phyloP scores from a whole-genome alignment of 2,113 vertebrate species.

The mouse (Mus musculus) region DNA sequence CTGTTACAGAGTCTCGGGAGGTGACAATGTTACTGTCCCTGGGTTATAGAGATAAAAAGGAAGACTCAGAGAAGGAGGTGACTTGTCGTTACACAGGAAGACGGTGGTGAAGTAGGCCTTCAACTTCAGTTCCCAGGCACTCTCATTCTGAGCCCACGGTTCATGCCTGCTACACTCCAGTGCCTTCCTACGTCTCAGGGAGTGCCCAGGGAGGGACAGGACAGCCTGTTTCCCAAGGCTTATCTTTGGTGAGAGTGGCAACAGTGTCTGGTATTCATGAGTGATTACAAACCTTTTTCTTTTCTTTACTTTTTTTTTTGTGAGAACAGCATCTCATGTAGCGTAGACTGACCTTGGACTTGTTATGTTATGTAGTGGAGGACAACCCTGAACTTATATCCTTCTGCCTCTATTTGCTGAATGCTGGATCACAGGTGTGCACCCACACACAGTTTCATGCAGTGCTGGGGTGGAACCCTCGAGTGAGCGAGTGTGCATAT shows the following conservation, averaged over 20 bases:
- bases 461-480: no score
- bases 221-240: neutral
- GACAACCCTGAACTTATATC: neutral
- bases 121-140: neutral
- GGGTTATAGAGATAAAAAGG: neutral
- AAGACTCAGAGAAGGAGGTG: constrained; percentile 48
- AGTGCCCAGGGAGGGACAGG: neutral
- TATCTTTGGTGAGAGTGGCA: neutral
- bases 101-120: neutral
- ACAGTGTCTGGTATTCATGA: neutral
- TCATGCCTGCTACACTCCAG: neutral
- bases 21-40: neutral
- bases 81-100: constrained; percentile 38
- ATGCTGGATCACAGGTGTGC: neutral
- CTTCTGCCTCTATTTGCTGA: neutral
- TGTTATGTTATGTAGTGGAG: neutral
- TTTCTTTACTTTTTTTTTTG: no score
- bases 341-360: neutral
- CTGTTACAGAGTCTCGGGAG: neutral
- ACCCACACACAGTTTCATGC: neutral
- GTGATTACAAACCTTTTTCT: neutral
- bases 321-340: neutral
- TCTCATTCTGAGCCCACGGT: neutral
- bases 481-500: no score
- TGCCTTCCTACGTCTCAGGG: neutral